A percentile compares a stretch with the other conserved stretches of the same genome.
These are phyloP conservation scores for Catalaphyllia jardinei DNA, from an alignment of 64 coral and sea anemone species.

Conservation along the genomic window DNA sequence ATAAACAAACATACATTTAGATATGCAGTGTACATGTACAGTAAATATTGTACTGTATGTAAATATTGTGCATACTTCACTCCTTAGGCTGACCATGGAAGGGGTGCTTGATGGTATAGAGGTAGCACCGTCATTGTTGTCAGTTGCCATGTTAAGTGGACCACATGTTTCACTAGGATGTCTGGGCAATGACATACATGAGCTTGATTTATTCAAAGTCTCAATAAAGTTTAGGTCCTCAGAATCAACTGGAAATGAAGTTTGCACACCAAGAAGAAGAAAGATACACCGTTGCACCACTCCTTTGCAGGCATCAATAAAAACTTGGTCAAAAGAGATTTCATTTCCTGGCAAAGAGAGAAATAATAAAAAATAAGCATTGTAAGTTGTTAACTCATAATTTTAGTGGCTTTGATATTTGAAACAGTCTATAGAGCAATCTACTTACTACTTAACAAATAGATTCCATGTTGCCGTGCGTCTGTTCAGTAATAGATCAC, in stretches of 20 bases:
- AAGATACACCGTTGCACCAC: conserved; percentile 91
- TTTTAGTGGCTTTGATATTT: no score
- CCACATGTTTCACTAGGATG: not conserved
- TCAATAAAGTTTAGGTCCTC: conserved; percentile 75
- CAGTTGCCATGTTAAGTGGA: conserved; percentile 1
- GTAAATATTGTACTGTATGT: no score
- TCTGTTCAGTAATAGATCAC: no score
- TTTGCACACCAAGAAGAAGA: conserved; percentile 80
- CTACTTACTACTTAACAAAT: no score
- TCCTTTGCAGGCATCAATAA: conserved; percentile 79
- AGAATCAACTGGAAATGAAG: conserved; percentile 77
- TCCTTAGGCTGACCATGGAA: conserved; percentile 38
- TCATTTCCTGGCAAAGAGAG: conserved; percentile 25
- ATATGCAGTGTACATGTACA: not conserved
- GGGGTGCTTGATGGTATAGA: conserved; percentile 19
- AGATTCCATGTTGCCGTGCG: no score
- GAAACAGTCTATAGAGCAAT: no score
- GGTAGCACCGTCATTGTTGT: not conserved
- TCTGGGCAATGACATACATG: not conserved
- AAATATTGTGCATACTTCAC: conserved; percentile 21
- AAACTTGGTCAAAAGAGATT: conserved; percentile 45
- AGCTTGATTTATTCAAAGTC: conserved; percentile 27
- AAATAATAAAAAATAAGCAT: not conserved
- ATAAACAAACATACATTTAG: no score
- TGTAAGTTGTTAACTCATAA: no score